phyloP scores from a whole-genome alignment of 2,888 invertebrate genomes.

The Microplitis manilae region DNA sequence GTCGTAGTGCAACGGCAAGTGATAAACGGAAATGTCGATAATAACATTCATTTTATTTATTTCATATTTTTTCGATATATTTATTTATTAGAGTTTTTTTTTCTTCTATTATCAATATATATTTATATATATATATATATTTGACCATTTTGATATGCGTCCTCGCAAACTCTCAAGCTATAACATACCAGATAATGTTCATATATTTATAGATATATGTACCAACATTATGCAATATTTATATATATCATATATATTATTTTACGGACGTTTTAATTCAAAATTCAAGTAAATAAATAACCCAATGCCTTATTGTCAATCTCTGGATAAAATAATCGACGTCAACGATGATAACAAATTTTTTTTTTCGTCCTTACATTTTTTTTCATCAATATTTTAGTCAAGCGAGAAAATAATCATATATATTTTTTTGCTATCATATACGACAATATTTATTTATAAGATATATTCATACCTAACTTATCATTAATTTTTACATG shows the following conservation, averaged over 20 bases:
- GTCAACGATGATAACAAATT: constrained; percentile 52
- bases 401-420: neutral
- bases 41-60: constrained; percentile 8
- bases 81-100: neutral
- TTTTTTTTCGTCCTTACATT: constrained; percentile 40
- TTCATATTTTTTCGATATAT: neutral
- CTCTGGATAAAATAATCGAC: constrained; percentile 51
- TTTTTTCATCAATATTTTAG: neutral
- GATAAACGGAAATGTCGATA: constrained; percentile 31
- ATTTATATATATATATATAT: neutral
- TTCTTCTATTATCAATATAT: neutral
- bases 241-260: constrained; percentile 37
- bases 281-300: constrained; percentile 53
- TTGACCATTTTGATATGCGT: neutral
- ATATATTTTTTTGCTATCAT: neutral
- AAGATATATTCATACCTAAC: neutral
- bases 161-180: neutral
- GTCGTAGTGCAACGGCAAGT: neutral
- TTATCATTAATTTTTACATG: neutral
- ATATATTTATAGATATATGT: constrained; percentile 36
- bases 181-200: neutral
- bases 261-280: constrained; percentile 36
- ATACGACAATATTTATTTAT: constrained; percentile 25
- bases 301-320: constrained; percentile 61
- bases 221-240: constrained; percentile 48